Conservation (phyloP, 2,113 vertebrate species). For the Furnarius figulus region DNA sequence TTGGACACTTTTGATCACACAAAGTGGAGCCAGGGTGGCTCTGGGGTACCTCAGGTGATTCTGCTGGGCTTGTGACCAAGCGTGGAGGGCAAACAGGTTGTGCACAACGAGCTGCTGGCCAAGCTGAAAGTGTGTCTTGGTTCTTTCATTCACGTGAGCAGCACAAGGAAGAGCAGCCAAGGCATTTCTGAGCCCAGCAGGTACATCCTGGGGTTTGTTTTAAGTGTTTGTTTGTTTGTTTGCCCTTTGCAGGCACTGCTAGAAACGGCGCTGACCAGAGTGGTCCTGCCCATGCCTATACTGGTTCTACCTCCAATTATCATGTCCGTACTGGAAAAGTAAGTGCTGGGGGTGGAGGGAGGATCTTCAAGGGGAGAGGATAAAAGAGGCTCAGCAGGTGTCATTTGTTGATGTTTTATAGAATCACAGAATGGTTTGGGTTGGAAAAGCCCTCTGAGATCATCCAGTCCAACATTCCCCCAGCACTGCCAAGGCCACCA, state of each 20-base stretch:
- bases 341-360: slow-evolving; percentile 43
- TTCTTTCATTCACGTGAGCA: accelerated
- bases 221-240: neutral
- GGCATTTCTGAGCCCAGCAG: neutral
- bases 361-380: neutral
- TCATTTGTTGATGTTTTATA: neutral
- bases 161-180: neutral
- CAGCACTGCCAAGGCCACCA: neutral
- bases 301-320: slow-evolving; percentile 90
- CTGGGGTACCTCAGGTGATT: neutral
- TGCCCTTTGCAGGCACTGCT: slow-evolving; percentile 82
- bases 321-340: slow-evolving; percentile 93
- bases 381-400: neutral
- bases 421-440: neutral
- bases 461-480: accelerated
- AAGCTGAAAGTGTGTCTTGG: neutral
- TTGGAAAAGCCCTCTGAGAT: neutral
- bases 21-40: neutral
- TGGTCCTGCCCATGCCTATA: slow-evolving; percentile 93
- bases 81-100: neutral
- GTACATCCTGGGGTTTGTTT: neutral
- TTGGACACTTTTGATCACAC: neutral
- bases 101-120: neutral
- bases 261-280: slow-evolving; percentile 89
- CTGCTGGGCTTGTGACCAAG: neutral